Percentiles rank a stretch among this genome's conserved stretches.
Evolutionary conservation across 2,888 invertebrate genomes (phyloP).

Genomic region (Drosophila neonasuta): DNA sequence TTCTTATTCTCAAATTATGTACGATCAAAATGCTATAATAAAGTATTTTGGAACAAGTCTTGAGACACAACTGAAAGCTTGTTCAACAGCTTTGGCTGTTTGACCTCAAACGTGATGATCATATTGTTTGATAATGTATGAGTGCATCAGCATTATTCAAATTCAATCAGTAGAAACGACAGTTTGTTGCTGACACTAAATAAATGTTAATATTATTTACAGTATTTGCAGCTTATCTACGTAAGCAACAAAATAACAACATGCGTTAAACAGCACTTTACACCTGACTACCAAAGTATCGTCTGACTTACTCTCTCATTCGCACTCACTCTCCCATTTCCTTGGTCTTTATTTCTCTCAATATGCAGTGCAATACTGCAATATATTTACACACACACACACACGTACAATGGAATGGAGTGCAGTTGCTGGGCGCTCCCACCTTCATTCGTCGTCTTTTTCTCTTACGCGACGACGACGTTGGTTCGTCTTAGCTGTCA

Average conservation of each 20-base stretch:
- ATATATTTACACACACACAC: background rate
- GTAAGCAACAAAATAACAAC: constrained; percentile 29
- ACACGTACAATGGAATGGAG: constrained; percentile 17
- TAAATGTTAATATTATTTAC: constrained; percentile 2
- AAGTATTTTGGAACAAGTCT: constrained; percentile 3
- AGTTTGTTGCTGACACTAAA: constrained; percentile 2
- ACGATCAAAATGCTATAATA: constrained; percentile 9
- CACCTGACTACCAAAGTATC: constrained; percentile 46
- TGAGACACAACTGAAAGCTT: constrained; percentile 9
- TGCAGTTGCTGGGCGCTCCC: constrained; percentile 26
- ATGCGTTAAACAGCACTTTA: constrained; percentile 34
- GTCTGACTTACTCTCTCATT: constrained; percentile 12
- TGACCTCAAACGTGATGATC: constrained; percentile 53
- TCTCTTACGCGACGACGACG: constrained; percentile 12
- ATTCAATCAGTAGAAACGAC: background rate
- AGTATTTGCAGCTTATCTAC: constrained; percentile 18
- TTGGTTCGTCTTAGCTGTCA: constrained; percentile 22
- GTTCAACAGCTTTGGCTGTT: constrained; percentile 23
- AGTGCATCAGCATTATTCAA: constrained; percentile 3
- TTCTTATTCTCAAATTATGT: constrained; percentile 8
- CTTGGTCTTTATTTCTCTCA: constrained; percentile 10
- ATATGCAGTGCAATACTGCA: constrained; percentile 24
- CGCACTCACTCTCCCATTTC: background rate
- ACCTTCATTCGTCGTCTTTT: constrained; percentile 8
- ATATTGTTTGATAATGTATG: constrained; percentile 11